Base-by-base conservation (phyloP, 2,888 invertebrate species). In the Cheilosia scutellata region DNA sequence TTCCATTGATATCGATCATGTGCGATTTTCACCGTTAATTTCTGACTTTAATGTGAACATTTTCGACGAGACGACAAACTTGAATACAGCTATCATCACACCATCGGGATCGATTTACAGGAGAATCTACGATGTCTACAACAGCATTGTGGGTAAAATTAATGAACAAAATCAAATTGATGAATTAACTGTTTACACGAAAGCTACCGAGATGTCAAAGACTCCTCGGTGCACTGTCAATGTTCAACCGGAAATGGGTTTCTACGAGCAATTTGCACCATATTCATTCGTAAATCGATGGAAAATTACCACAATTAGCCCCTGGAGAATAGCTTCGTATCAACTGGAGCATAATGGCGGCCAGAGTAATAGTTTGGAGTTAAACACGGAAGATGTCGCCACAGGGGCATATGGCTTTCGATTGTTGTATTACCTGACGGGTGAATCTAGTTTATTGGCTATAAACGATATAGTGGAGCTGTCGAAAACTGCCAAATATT, bases 251-350 rank as follows among this genome's bases (percentile, higher is more conserved):
- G 68, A 80, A 31, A 33, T 29, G 20, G 80, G 80, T 5, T 66
- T 80, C 31, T 80, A 75, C 9, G 80, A 80, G 40, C 65, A 80
- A 51, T 80, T 80, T 60, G 5, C 58, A 4, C 66, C 66, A 2
- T 60, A 62, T 40, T 25, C 80, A 4, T 80, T 80, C 7, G 62
- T 16, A n/a, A 47, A 49, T 37, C 75, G 75, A 29, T 75, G 74
- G 74, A 60, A 60, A 5, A 33, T 75, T 11, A 40, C 11, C 2
- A 5, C 49, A 4, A 29, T 27, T 6, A 16, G 6, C 0, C 29
- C 51, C 1, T 80, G 80, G 80, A 33, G 9, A 13, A 80, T 75
- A 37, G 44, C 75, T 5, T 60, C 75, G 0, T 57, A 44, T 33
- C 57, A 60, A 33, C 27, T 80, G 20, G 31, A 80, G 11, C 80